Conservation (phyloP, 2,113 vertebrate genomes). For the Nicator chloris region DNA sequence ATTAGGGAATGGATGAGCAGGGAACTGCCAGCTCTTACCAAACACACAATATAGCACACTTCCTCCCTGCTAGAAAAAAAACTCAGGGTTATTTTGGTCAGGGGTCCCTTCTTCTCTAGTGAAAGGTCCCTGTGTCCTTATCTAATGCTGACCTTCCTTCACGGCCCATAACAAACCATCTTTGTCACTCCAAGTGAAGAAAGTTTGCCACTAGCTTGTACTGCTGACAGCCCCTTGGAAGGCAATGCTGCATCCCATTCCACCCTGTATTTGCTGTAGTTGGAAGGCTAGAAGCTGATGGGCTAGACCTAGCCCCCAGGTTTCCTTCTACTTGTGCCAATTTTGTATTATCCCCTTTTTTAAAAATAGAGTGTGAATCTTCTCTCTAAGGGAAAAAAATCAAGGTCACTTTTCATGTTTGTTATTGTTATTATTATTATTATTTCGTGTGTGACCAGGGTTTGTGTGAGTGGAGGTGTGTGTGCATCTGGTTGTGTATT, state of each 20-base stretch:
- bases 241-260: constrained; percentile 15
- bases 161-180: background rate
- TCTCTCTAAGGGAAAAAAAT: background rate
- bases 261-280: constrained; percentile 4
- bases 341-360: constrained; percentile 60
- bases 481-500: constrained; percentile 22
- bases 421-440: constrained; percentile 12
- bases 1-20: background rate
- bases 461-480: constrained; percentile 47
- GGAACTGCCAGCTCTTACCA: background rate
- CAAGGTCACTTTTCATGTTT: background rate
- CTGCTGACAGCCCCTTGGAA: constrained; percentile 7
- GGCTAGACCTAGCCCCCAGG: background rate
- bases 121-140: background rate
- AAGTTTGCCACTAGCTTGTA: background rate
- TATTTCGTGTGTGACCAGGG: constrained; percentile 13
- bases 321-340: constrained; percentile 65
- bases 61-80: constrained; percentile 59
- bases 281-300: constrained; percentile 34
- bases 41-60: constrained; percentile 7
- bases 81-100: constrained; percentile 37
- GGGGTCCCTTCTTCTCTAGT: constrained; percentile 3
- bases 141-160: constrained; percentile 1
- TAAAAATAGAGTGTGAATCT: constrained; percentile 6
- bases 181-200: background rate